Base-by-base conservation (phyloP, 1,140 invertebrate species). In the Drosophila mayri region DNA sequence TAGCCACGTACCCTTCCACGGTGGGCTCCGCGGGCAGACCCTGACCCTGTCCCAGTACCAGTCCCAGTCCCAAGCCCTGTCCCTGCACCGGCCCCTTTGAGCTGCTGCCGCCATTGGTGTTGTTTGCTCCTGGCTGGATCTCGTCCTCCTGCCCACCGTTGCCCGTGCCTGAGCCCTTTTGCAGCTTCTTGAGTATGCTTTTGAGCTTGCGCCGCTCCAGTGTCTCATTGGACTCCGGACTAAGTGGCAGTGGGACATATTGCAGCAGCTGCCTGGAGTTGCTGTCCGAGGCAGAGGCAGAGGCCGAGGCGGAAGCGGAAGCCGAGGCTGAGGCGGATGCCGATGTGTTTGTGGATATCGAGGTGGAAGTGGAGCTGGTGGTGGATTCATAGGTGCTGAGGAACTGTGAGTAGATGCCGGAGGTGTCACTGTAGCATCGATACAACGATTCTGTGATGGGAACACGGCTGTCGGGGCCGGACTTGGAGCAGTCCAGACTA, bases 151-250 rank as follows among this genome's bases (percentile, higher is more conserved):
- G 40, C 3, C 35, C 32, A 2, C 49, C 49, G 28, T 50, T 50
- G 47, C 16, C n/a, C n/a, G n/a, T n/a, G n/a, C n/a, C 47, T 3
- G 16, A 6, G n/a, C 75, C 67, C 65, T 82, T 82, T 43, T 86
- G 90, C 12, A 97, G 92, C 87, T 96, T 96, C 84, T 97, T 97
- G 41, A 98, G 92, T 70, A 98, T 97, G 66, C 96, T 97, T 91
- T 97, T 98, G 44, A 98, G 92, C 77, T 96, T 96, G 84, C 95
- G 93, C 74, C 97, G 94, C 91, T 98, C 97, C 5, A 96, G 92
- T 0, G 97, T 98, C 93, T 98, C 97, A 85, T 97, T 97, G 10
- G 95, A 95, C 92, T 97, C 97, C 14, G 96, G 96, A 86, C 94
- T 94, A 8, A 94, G 87, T 4, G 83, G 83, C 41, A 93, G 91